Percentiles rank a stretch among this genome's conserved stretches.
These are phyloP conservation scores for Steatocranus sp. DNA, from an alignment of 2,797 vertebrate species.

Conservation along the genomic window DNA sequence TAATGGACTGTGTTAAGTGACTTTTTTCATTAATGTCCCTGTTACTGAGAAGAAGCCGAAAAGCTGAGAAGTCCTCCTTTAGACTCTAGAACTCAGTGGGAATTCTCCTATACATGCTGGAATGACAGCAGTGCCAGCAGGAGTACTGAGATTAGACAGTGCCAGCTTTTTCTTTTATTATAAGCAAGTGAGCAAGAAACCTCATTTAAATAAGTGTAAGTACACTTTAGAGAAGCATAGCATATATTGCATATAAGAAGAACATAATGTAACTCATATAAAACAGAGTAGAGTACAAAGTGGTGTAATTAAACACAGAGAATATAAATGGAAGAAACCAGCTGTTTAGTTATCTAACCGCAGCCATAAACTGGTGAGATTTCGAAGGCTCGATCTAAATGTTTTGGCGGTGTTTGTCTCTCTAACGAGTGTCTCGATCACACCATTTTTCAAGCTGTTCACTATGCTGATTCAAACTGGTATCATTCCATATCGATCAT, in stretches of 20 bases:
- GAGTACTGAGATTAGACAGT: not conserved
- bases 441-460: not conserved
- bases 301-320: not conserved
- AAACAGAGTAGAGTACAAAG: not conserved
- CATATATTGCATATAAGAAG: not conserved
- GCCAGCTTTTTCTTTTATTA: not conserved
- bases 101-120: not conserved
- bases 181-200: not conserved
- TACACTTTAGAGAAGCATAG: not conserved
- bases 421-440: fast-evolving
- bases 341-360: not conserved
- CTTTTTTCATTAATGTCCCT: not conserved
- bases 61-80: not conserved
- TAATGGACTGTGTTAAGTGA: not conserved
- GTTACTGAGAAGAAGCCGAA: not conserved
- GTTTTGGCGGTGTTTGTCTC: not conserved
- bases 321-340: not conserved
- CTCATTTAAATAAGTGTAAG: not conserved
- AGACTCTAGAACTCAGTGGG: not conserved
- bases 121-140: not conserved
- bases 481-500: not conserved
- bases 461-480: not conserved
- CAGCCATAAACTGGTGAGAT: not conserved
- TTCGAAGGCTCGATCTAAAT: not conserved
- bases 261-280: not conserved